Base-by-base conservation (phyloP, 1,140 invertebrate species). In the Dreissena polymorpha region DNA sequence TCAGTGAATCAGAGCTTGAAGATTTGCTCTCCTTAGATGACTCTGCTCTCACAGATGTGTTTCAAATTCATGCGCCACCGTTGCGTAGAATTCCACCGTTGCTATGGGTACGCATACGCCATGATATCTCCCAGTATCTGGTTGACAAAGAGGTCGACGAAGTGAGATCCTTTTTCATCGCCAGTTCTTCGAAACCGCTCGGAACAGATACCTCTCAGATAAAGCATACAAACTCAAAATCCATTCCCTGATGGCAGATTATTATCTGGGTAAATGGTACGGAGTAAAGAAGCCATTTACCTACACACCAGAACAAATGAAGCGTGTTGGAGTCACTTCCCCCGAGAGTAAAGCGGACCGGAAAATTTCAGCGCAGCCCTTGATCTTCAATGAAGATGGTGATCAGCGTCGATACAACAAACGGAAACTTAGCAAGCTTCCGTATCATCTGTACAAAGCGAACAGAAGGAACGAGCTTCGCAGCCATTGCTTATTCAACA, bases 241-340 rank as follows among this genome's bases (percentile, higher is more conserved):
- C 91, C 98, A 99, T 91, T 98, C 97, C 0, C 96, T 96, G 93
- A 98, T 99, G 85, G 98, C 98, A 6, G 98, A 99, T 93, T 99
- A 99, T 92, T 99, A 98, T 91, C 93, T 98, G 14, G 98, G 98
- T 8, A 98, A 97, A 83, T 99, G 97, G 97, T 97, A 88, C 29
- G 97, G 97, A 72, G 96, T 97, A 0, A 96, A 97, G 0, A 99
- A 99, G 88, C 98, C 94, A 1, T 99, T 99, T 90, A 97, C 97
- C 89, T 99, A 97, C 88, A 98, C 97, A 0, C 97, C 98, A 93
- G 97, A 85, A 97, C 98, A 91, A 94, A 96, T 74, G 77, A 87
- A 86, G 84, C 88, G 90, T 64, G 39, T 85, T 21, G 84, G 84
- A 29, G 53, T 83, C 21, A 80, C 85, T 12, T 96, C 97, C 89